Base-by-base conservation (phyloP, 2,113 vertebrate species). In the Xiphias gladius region DNA sequence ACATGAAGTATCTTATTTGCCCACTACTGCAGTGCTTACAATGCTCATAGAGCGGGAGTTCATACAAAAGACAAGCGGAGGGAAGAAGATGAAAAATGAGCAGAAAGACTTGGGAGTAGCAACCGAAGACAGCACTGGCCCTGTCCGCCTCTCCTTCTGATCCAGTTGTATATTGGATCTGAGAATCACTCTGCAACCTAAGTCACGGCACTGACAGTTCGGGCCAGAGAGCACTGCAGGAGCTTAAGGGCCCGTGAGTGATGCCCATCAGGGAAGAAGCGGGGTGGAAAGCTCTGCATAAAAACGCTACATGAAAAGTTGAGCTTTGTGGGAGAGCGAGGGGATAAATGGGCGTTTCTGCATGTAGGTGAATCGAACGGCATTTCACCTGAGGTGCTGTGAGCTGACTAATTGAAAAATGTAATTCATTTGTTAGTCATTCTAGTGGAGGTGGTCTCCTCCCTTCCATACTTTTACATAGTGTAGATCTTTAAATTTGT, bases 191-290 rank as follows among this genome's bases (percentile, higher is more conserved):
- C 59, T 46, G 16, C 17, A 20, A 32, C 79, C 65, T 69, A 68
- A 78, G 75, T 75, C 89, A 79, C 55, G 65, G 79, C 10, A 46
- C 73, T 75, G 79, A 85, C 86, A 66, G 74, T 59, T 11, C 46
- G 58, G 88, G 78, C 80, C 86, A 89, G 76, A 78, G 82, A 93
- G 83, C 84, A 54, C 66, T 79, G 81, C 84, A 75, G 88, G 83
- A 90, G 91, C 83, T 81, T 88, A 93, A 89, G 77, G 59, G 73
- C 82, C 79, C 84, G 79, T 70, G 90, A 92, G 80, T 88, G 90
- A 90, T 73, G 87, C 83, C 85, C 82, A 80, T 91, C 93, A 93
- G 87, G 55, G 32, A 46, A 41, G 63, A 91, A 89, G 90, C 87
- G 22, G 87, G 86, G 76, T 81, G 82, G 86, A 89, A 91, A 91